Evolutionary conservation across 2,888 invertebrate species (phyloP).

Genomic region (Torymus auratus): DNA sequence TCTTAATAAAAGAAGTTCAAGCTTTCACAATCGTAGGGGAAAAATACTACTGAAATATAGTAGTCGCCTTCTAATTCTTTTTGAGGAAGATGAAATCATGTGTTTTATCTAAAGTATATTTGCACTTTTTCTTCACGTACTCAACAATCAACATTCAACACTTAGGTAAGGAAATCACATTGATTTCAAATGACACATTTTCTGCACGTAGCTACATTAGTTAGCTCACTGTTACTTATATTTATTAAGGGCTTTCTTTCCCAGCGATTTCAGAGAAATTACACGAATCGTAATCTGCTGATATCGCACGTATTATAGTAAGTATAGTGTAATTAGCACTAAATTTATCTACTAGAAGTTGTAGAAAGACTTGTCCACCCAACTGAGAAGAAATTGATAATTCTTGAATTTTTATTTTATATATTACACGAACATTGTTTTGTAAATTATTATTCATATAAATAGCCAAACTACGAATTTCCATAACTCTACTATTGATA

Average conservation of each 20-base stretch:
- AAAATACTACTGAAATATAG: no score
- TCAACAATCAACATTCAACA: slow-evolving; percentile 69
- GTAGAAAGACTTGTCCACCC: not conserved
- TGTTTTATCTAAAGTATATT: slow-evolving; percentile 14
- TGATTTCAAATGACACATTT: slow-evolving; percentile 62
- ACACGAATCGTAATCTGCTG: slow-evolving; percentile 21
- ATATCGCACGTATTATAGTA: slow-evolving; percentile 37
- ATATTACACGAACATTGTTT: not conserved
- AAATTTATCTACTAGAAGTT: slow-evolving; percentile 34
- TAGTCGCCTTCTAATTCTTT: no score
- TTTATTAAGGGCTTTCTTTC: slow-evolving; percentile 62
- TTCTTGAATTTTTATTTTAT: not conserved
- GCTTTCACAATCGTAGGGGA: no score
- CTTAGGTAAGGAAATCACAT: slow-evolving; percentile 67
- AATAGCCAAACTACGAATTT: no score
- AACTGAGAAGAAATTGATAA: not conserved
- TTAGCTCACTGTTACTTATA: slow-evolving; percentile 59
- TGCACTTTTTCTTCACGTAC: slow-evolving; percentile 55
- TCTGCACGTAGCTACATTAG: slow-evolving; percentile 51
- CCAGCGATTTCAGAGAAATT: slow-evolving; percentile 48
- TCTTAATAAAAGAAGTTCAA: no score
- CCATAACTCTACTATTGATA: no score
- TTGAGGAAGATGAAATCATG: not conserved
- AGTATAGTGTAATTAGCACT: slow-evolving; percentile 25
- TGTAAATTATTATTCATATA: no score